phyloP scores from a whole-genome alignment of 2,113 vertebrate genomes.

The Mustelus asterias region DNA sequence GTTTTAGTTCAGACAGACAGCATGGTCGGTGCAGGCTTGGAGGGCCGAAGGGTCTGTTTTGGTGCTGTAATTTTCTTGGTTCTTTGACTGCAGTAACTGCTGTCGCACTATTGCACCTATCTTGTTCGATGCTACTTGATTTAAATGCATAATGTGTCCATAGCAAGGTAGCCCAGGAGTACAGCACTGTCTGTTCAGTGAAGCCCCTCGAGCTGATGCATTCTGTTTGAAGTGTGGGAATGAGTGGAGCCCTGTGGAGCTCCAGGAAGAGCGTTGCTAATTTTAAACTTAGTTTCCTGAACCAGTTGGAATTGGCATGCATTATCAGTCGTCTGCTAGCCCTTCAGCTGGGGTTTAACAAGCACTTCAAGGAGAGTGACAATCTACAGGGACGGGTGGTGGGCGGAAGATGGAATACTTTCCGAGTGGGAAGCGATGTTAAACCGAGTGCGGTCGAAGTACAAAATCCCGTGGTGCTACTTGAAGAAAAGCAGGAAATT shows the following conservation, averaged over 20 bases:
- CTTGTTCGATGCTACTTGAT: background rate
- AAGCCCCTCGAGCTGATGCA: background rate
- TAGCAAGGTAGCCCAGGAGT: no score
- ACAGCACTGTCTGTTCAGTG: background rate
- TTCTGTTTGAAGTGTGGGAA: constrained; percentile 5
- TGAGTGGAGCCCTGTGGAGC: background rate
- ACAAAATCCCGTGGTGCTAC: background rate
- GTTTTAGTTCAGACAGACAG: no score
- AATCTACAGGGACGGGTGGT: background rate
- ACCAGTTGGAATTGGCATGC: background rate
- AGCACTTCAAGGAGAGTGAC: background rate
- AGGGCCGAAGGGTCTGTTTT: no score
- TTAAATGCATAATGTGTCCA: background rate
- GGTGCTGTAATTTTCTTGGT: no score
- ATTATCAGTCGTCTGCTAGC: background rate
- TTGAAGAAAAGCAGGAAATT: background rate
- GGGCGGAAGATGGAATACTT: background rate
- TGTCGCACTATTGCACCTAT: background rate
- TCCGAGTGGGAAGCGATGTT: background rate
- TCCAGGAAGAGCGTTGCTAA: background rate
- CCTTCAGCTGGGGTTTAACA: background rate
- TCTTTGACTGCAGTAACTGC: no score
- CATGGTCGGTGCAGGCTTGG: no score
- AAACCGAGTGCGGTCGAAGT: background rate
- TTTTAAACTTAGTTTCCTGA: background rate